Evolutionary conservation across 2,888 invertebrate species (phyloP), one percentile per base, ranked within the genome.

Genomic region (Hybos culiciformis): DNA sequence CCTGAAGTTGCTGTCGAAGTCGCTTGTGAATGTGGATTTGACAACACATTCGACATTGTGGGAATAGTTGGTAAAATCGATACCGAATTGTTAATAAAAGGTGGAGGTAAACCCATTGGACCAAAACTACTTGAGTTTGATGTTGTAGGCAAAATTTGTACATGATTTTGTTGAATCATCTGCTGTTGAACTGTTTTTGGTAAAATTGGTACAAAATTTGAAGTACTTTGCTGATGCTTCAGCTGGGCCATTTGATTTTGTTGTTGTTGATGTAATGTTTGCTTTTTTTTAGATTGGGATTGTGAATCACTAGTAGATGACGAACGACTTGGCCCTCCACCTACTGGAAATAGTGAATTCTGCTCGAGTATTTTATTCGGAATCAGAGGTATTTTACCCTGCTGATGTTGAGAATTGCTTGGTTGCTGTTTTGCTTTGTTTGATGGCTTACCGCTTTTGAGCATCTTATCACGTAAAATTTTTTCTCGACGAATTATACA

Each of bases 401-500:
- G 36, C 8, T 18, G 19, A 5, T 39, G 31, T 14, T 31, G 64
- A n/a, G n/a, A n/a, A n/a, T n/a, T n/a, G n/a, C n/a, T n/a, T n/a
- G n/a, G n/a, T 63, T 26, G 29, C 19, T 15, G 11, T 11, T 29
- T 12, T 8, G 29, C 12, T 29, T 29, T 29, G 12, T 12, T 12
- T 29, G 29, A 29, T n/a, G n/a, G n/a, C 7, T 48, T 49, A 12
- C 51, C 53, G 36, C 55, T 59, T 41, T 53, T 56, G 15, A 58
- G 55, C 56, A 74, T 73, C 41, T 73, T 72, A 21, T 78, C 68
- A 24, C 75, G 74, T 53, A 77, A 71, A 3, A 79, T 63, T 48
- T 78, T 75, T 58, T 80, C 80, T 2, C 78, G 68, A 6, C 80
- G 70, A 60, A 81, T 72, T 43, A 80, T 72, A 60, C 80, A 81